A percentile compares a stretch with the other conserved stretches of the same genome.
These are phyloP conservation scores for Taenioides sp. DNA, from an alignment of 2,797 vertebrate species.

Conservation along the genomic window DNA sequence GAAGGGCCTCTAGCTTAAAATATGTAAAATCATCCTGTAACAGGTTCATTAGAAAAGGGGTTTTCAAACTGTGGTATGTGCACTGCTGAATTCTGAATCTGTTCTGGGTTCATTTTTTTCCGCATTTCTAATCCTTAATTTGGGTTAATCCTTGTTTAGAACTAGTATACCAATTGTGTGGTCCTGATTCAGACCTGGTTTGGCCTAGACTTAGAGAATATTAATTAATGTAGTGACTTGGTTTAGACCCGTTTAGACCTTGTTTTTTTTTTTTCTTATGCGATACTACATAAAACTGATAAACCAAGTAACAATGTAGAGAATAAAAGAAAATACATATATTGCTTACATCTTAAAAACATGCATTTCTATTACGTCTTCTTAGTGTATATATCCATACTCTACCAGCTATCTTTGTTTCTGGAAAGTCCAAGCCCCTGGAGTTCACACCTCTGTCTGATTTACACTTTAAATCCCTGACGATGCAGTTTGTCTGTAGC, in stretches of 20 bases:
- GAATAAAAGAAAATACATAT: neutral
- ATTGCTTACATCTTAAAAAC: neutral
- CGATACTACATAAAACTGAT: too few species aligned
- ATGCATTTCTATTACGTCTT: neutral
- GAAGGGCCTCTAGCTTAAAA: neutral
- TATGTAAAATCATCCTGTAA: neutral
- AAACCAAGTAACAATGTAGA: neutral
- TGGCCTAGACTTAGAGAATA: too few species aligned
- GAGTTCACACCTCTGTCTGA: slow-evolving; percentile 42
- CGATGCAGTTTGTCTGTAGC: slow-evolving; percentile 29
- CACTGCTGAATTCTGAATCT: too few species aligned
- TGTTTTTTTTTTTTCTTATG: too few species aligned
- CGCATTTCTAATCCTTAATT: too few species aligned
- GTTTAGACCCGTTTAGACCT: too few species aligned
- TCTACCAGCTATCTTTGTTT: neutral
- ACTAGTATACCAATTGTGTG: too few species aligned
- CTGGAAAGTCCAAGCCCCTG: slow-evolving; percentile 13
- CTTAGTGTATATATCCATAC: neutral
- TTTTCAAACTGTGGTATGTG: too few species aligned
- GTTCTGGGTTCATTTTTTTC: too few species aligned
- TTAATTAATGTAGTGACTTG: too few species aligned
- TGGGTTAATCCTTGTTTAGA: too few species aligned
- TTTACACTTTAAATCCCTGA: slow-evolving; percentile 25
- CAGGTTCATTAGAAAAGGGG: neutral
- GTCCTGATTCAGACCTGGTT: too few species aligned